Evolutionary conservation across 2,797 vertebrate genomes (phyloP), one percentile per base, ranked within the genome.

Genomic region (Microhierax caerulescens): DNA sequence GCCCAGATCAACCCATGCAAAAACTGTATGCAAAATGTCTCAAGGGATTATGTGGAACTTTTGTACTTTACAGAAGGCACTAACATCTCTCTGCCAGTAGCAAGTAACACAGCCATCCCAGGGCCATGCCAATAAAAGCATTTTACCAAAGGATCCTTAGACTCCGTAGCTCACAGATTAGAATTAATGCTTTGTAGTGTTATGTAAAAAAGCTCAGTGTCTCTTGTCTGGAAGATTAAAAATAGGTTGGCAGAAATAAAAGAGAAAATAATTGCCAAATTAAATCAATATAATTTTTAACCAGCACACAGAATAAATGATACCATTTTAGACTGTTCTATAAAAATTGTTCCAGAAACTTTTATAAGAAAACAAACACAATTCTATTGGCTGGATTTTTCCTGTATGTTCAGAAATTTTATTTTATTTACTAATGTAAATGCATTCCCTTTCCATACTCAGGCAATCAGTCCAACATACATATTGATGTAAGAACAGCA

Each of bases 341-440:
- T 92, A 88, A 97, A 96, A 93, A 77, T 60, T 17, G 39, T 90
- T 91, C 82, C 72, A 84, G 57, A 67, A 70, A 79, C 39, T 91
- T 93, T 93, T 93, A 89, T 80, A 63, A 80, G 94, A 83, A 95
- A 92, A 61, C 92, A 95, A 95, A 75, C 37, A 34, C 61, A 83
- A 68, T 95, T 92, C 78, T 78, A 65, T 85, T 96, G 93, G 64
- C n/a, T 91, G 80, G 17, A 78, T 77, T 92, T 92, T 59, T 47
- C 67, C 69, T 36, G 27, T 76, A 51, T 48, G 28, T 87, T 84
- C 45, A 83, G 82, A 94, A 86, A 74, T 72, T 92, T 94, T 77
- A 77, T 78, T 92, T 85, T 95, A 89, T 96, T 95, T 96, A 94
- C 81, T 54, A 67, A 88, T 90, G 93, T 75, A 96, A 94, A 96